Percentiles rank a stretch among this genome's conserved stretches.
Conservation (phyloP, 2,113 vertebrate genomes). For the Eleginops maclovinus region DNA sequence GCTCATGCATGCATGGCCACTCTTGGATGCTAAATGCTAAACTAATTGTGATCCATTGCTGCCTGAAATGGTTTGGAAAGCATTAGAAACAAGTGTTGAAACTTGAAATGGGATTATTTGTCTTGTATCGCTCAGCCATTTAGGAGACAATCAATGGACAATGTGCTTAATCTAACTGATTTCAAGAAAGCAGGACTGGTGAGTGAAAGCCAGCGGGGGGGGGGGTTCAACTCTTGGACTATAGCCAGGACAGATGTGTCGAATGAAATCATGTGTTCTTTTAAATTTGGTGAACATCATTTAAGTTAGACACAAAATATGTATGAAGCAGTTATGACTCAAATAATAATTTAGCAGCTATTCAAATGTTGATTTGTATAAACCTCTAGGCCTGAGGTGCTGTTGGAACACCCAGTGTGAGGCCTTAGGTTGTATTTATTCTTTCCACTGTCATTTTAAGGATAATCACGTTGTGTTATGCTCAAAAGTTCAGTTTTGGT, state of each 20-base stretch:
- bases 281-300: neutral
- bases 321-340: neutral
- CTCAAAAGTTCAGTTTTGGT: neutral
- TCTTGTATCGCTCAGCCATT: constrained; percentile 69
- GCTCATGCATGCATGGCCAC: constrained; percentile 67
- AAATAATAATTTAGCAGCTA: constrained; percentile 2
- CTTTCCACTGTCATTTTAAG: constrained; percentile 10
- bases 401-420: constrained; percentile 26
- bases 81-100: constrained; percentile 77
- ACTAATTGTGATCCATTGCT: constrained; percentile 76
- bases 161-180: constrained; percentile 74
- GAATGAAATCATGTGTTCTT: neutral
- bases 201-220: constrained; percentile 10
- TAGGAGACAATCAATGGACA: constrained; percentile 73
- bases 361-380: constrained; percentile 4
- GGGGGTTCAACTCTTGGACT: neutral
- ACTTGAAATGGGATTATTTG: constrained; percentile 80
- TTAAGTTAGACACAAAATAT: constrained; percentile 12
- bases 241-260: neutral
- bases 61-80: constrained; percentile 74
- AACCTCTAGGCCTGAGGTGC: neutral
- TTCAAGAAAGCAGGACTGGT: constrained; percentile 51
- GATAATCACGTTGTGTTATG: neutral
- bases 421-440: constrained; percentile 1
- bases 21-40: constrained; percentile 61